Evolutionary conservation across 1,140 invertebrate genomes (phyloP), one percentile per base, ranked within the genome.

Genomic region (Euura lappo): DNA sequence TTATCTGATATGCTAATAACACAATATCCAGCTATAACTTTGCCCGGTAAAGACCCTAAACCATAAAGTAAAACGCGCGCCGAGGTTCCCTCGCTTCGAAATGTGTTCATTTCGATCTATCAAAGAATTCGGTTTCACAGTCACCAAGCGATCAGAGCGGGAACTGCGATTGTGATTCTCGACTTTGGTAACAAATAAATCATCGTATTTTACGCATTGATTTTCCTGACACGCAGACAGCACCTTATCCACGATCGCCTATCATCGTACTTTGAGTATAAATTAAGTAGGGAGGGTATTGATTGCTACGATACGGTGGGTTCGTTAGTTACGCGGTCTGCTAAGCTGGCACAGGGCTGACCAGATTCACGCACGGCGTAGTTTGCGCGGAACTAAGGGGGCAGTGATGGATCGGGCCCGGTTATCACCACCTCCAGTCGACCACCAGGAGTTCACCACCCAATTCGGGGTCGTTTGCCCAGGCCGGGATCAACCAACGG

Each of bases 391-490:
- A 60, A 60, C 51, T 60, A n/a, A 78, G 75, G 73, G 78, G 84
- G 85, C 85, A 87, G 85, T 87, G 86, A 87, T 87, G 85, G 86
- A 87, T 87, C 81, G 86, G 83, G 83, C 75, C 78, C 79, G 80
- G 84, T 87, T 87, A 87, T 87, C 86, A 85, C 83, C 83, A 84
- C 81, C 84, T 82, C 80, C 80, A 80, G 81, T 83, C 84, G 80
- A 85, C 83, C 82, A 60, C 51, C 51, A 60, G 51, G 51, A 60
- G 51, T 81, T 75, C 44, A 45, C 80, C 76, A 76, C 78, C 80
- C 66, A 72, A n/a, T 60, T 60, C 51, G 51, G 51, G 51, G 51
- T 60, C 51, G 51, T 60, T 60, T 60, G 51, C 51, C 51, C 10
- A 60, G 8, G 51, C 8, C 51, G 51, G 51, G 51, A 60, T 60